Conservation (phyloP, 2,797 vertebrate species). For the Ammospiza maritima region DNA sequence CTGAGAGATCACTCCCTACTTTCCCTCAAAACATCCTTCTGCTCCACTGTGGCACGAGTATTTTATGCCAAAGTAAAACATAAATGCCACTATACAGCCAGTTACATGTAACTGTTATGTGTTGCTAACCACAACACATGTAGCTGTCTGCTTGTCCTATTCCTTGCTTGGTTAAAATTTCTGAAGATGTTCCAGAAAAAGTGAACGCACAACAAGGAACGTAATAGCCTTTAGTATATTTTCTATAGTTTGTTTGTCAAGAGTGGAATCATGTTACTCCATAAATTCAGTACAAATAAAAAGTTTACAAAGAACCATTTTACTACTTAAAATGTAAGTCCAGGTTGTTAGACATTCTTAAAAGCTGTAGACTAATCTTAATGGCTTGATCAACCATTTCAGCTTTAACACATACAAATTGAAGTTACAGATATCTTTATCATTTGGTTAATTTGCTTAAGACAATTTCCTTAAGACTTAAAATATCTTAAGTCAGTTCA, state of each 20-base stretch:
- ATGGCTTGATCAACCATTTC: neutral
- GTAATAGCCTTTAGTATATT: neutral
- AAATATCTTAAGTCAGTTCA: neutral
- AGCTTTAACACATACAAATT: neutral
- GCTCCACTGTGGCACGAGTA: neutral
- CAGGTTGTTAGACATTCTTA: neutral
- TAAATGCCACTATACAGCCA: neutral
- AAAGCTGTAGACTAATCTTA: neutral
- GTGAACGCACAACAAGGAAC: neutral
- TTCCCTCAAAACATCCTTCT: neutral
- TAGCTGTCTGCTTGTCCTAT: neutral
- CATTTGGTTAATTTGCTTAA: accelerated
- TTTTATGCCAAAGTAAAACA: neutral
- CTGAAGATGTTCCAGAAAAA: neutral
- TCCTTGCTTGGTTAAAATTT: neutral
- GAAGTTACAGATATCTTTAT: neutral
- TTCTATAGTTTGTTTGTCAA: neutral
- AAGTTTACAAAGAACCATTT: neutral
- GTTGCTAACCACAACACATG: neutral
- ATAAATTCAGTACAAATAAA: neutral
- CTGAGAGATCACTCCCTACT: neutral
- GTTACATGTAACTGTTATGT: accelerated
- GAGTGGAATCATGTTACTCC: neutral
- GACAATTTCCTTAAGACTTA: no score
- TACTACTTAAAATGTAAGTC: neutral